These are phyloP conservation scores for Steromphala cineraria DNA, from an alignment of 2,888 invertebrate species.

Conservation along the genomic window DNA sequence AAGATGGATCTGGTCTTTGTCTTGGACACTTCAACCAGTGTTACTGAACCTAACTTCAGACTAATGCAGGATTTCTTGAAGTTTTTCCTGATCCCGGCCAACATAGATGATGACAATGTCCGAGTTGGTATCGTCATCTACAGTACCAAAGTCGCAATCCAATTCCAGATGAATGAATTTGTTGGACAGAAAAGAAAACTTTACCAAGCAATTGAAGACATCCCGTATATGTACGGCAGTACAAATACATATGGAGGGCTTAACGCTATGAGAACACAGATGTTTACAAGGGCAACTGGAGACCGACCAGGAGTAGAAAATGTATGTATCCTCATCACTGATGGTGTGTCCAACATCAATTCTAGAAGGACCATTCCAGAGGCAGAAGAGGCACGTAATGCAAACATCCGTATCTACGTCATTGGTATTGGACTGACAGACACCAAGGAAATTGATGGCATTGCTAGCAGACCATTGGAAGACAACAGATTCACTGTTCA, in stretches of 20 bases:
- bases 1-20: conserved; percentile 68
- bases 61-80: conserved; percentile 66
- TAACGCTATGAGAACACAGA: conserved; percentile 44
- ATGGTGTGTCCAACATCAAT: conserved; percentile 68
- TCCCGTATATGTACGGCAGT: conserved; percentile 60
- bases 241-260: conserved; percentile 66
- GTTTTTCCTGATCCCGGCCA: conserved; percentile 58
- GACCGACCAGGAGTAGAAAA: conserved; percentile 56
- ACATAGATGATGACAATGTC: conserved; percentile 59
- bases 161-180: conserved; percentile 65
- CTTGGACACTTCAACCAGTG: conserved; percentile 71
- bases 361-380: conserved; percentile 54
- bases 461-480: conserved; percentile 42
- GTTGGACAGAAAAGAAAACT: conserved; percentile 47
- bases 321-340: conserved; percentile 60
- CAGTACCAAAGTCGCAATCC: conserved; percentile 59
- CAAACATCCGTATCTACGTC: conserved; percentile 62
- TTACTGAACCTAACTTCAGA: conserved; percentile 66
- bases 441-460: conserved; percentile 48
- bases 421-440: conserved; percentile 60
- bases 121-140: conserved; percentile 66
- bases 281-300: conserved; percentile 63
- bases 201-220: conserved; percentile 50
- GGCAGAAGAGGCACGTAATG: conserved; percentile 48
- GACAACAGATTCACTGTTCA: conserved; percentile 49